Conservation (phyloP, 1,140 invertebrate species). For the Pemphigus obesinymphae region DNA sequence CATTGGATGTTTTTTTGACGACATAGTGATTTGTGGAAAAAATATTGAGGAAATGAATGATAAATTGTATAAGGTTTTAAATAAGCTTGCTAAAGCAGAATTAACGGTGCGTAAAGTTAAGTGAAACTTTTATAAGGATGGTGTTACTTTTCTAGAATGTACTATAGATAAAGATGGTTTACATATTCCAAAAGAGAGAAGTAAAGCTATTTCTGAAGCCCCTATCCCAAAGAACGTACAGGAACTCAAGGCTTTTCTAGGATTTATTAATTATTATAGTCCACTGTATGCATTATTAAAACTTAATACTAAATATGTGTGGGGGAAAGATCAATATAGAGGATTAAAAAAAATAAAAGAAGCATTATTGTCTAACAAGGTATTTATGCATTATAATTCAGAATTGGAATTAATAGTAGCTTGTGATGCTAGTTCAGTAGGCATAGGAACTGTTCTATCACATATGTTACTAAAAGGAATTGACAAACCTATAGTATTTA, state of each 20-base stretch:
- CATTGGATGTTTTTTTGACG: conserved; percentile 36
- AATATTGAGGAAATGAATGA: neutral
- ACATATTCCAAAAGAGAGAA: conserved; percentile 45
- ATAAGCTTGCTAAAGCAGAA: neutral
- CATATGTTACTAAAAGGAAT: conserved; percentile 46
- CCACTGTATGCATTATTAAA: conserved; percentile 42
- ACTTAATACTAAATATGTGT: conserved; percentile 18
- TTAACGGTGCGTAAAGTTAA: conserved; percentile 14
- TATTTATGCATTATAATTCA: conserved; percentile 48
- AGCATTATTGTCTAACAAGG: conserved; percentile 13
- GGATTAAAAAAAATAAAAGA: conserved; percentile 42
- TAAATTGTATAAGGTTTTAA: neutral
- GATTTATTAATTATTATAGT: conserved; percentile 18
- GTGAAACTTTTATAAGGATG: conserved; percentile 6
- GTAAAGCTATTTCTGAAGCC: conserved; percentile 46
- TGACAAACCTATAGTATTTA: conserved; percentile 49
- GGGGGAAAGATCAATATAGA: conserved; percentile 20
- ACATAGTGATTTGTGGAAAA: conserved; percentile 32
- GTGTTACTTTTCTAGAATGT: conserved; percentile 17
- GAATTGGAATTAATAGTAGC: conserved; percentile 45
- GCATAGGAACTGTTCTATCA: conserved; percentile 49
- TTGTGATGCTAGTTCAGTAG: conserved; percentile 49
- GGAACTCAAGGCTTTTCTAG: conserved; percentile 42
- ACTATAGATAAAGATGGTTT: conserved; percentile 1
- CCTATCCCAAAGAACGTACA: no score